A percentile compares a stretch with the other conserved stretches of the same genome.
phyloP scores from a whole-genome alignment of 35 echinoderm and acorn worm genomes.

The Heliocidaris tuberculata region DNA sequence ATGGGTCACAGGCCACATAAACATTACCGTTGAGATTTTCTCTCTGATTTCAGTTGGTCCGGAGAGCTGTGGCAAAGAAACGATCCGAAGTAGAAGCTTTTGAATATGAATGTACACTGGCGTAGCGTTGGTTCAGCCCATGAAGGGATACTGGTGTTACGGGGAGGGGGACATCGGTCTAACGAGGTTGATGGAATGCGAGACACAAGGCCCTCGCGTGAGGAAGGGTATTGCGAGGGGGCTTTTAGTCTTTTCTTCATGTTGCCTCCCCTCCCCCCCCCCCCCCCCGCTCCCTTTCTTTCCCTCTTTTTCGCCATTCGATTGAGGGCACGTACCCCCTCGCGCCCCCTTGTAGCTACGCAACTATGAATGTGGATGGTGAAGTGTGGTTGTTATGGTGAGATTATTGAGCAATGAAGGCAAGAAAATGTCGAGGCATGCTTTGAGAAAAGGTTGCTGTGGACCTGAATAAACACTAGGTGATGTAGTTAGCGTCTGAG shows the following conservation, averaged over 20 bases:
- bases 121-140: no score
- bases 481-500: background rate
- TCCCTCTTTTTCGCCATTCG: no score
- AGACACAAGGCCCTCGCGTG: no score
- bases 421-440: background rate
- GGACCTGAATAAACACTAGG: background rate
- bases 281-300: no score
- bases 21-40: constrained; percentile 2
- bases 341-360: background rate
- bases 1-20: background rate
- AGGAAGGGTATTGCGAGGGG: no score
- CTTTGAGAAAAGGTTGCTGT: background rate
- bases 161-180: no score
- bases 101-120: no score
- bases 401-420: background rate
- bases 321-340: no score
- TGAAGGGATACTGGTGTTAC: no score
- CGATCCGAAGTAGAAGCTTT: background rate
- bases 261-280: no score
- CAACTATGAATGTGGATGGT: background rate
- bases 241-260: no score
- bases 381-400: background rate
- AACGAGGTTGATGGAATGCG: no score
- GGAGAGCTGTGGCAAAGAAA: background rate
- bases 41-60: background rate